Conservation (phyloP, 2,797 vertebrate species). For the Nyctalus aviator region DNA sequence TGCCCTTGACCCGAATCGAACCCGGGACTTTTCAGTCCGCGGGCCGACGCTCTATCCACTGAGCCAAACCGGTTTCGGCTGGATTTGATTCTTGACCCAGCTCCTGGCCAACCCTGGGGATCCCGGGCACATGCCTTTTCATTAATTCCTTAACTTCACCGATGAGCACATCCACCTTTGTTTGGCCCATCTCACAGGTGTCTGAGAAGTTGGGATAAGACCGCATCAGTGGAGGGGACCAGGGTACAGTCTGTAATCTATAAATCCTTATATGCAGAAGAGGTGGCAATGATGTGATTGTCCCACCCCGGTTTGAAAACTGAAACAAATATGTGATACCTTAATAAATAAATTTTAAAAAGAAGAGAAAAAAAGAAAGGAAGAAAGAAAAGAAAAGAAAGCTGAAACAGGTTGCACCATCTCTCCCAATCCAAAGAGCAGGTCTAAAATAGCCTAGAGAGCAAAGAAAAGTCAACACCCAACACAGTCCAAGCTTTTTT, state of each 20-base stretch:
- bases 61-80: too few species aligned
- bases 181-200: background rate
- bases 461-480: background rate
- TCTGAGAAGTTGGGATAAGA: background rate
- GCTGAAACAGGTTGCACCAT: background rate
- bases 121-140: background rate
- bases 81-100: background rate
- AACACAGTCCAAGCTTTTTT: background rate
- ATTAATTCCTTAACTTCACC: conserved; percentile 9
- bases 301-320: background rate
- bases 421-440: background rate
- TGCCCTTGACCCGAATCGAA: too few species aligned
- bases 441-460: background rate
- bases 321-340: background rate
- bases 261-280: background rate
- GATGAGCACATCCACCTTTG: background rate
- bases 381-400: background rate
- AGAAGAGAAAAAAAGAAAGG: too few species aligned
- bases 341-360: too few species aligned
- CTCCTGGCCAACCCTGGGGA: background rate
- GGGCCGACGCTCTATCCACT: too few species aligned
- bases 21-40: too few species aligned
- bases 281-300: background rate
- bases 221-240: background rate
- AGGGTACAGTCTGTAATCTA: background rate